phyloP scores from a whole-genome alignment of 2,888 invertebrate species.

The Hypomecis atomaria region DNA sequence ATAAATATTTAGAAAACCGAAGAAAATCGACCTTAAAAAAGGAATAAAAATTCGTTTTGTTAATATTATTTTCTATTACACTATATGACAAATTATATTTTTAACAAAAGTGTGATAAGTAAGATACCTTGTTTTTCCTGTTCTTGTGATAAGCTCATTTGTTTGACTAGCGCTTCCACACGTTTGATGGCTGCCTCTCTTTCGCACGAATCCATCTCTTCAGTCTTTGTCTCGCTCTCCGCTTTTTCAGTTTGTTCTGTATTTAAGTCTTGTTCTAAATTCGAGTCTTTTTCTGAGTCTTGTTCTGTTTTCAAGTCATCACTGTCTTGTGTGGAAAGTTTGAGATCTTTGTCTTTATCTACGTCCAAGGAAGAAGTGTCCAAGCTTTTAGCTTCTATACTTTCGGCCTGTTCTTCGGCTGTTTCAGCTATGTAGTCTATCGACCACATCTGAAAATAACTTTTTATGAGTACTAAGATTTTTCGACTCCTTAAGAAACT shows the following conservation, averaged over 20 bases:
- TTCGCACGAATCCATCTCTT: slow-evolving; percentile 61
- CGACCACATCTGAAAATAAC: slow-evolving; percentile 94
- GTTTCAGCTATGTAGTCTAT: slow-evolving; percentile 91
- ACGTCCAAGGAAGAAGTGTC: slow-evolving; percentile 65
- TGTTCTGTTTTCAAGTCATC: slow-evolving; percentile 57
- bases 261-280: slow-evolving; percentile 11
- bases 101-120: not conserved
- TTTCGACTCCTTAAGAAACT: not conserved
- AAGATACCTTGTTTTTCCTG: slow-evolving; percentile 85
- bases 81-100: too few relatives aligned
- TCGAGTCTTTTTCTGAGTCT: slow-evolving; percentile 48
- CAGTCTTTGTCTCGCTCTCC: slow-evolving; percentile 59
- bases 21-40: too few relatives aligned
- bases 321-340: slow-evolving; percentile 59
- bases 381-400: slow-evolving; percentile 65
- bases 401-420: slow-evolving; percentile 79
- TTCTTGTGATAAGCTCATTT: slow-evolving; percentile 90
- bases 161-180: slow-evolving; percentile 89
- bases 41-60: too few relatives aligned
- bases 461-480: not conserved
- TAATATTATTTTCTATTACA: too few relatives aligned
- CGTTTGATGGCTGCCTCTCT: slow-evolving; percentile 83
- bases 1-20: too few relatives aligned
- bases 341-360: slow-evolving; percentile 53
- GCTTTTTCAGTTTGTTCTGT: slow-evolving; percentile 38